Base-by-base conservation (phyloP, 2,797 vertebrate species). In the Hipposideros larvatus region DNA sequence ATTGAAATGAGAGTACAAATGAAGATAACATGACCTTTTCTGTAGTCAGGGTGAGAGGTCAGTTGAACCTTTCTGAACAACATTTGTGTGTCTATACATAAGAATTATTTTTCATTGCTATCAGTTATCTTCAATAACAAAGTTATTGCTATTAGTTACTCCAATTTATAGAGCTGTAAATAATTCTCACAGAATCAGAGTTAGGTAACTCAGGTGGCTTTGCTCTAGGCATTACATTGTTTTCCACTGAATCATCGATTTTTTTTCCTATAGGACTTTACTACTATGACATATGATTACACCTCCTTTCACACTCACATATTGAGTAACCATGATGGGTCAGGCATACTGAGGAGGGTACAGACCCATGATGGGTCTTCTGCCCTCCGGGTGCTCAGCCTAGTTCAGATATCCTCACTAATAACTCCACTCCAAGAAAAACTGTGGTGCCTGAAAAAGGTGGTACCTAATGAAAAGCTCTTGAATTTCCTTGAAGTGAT, bases 31-130 rank as follows among this genome's bases (percentile, higher is more conserved):
- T 4, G 4, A 7, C 5, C 8, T 43, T 55, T 18, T 43, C 26
- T 31, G 46, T 18, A 37, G 2, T 26, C 16, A 19, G 18, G 3
- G 5, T 7, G 4, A 46, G 43, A 77, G 24, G 74, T n/a, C 70
- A 15, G 0, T 0, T 4, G 22, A 43, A 34, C 2, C 4, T 43
- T 24, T 21, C 5, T 18, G 18, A n/a, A n/a, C n/a, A 19, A 22
- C 2, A 31, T 90, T 31, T 41, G 4, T 8, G 0, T 26, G 5
- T 68, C n/a, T 57, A 9, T 46, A 16, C 28, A 18, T 16, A 15
- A 28, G 19, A 14, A 21, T 86, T 28, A 41, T 63, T 88, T 37
- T 65, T 10, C 9, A 9, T 19, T n/a, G 34, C 51, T 22, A 22
- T 41, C 18, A 7, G 9, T 73, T 77, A 51, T 68, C 26, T 28